Percentiles rank a stretch among this genome's conserved stretches.
Conservation (phyloP, 2,113 vertebrate species). For the Amazona guildingii region DNA sequence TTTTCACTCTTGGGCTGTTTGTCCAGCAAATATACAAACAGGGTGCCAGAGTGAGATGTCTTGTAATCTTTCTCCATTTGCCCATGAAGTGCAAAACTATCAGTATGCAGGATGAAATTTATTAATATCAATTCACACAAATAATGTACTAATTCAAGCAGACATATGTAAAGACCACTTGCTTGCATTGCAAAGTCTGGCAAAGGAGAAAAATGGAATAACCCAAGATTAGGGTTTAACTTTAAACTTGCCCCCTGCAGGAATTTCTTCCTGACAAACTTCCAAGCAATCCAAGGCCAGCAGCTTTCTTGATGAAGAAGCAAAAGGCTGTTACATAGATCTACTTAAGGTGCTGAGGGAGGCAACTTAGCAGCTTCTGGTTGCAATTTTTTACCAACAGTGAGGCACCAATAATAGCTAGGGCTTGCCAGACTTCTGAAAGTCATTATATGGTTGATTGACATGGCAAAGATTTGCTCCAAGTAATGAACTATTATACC, state of each 20-base stretch:
- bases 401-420: not conserved
- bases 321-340: not conserved
- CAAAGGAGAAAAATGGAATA: not conserved
- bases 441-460: slow-evolving; percentile 11
- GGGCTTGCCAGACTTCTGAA: not conserved
- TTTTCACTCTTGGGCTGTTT: not conserved
- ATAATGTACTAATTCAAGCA: not conserved
- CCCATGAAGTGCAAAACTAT: not conserved
- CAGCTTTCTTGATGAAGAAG: not conserved
- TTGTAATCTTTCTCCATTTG: not conserved
- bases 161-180: not conserved
- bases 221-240: not conserved
- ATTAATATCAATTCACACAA: not conserved
- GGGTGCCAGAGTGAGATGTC: not conserved
- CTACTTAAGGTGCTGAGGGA: not conserved
- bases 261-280: not conserved
- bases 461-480: not conserved
- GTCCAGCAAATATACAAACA: not conserved
- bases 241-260: not conserved
- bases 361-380: not conserved
- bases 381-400: not conserved
- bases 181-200: not conserved
- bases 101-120: not conserved
- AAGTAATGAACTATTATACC: not conserved
- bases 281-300: not conserved